Base-by-base conservation (phyloP, 2,113 vertebrate species). In the Gnathonemus longibarbis region DNA sequence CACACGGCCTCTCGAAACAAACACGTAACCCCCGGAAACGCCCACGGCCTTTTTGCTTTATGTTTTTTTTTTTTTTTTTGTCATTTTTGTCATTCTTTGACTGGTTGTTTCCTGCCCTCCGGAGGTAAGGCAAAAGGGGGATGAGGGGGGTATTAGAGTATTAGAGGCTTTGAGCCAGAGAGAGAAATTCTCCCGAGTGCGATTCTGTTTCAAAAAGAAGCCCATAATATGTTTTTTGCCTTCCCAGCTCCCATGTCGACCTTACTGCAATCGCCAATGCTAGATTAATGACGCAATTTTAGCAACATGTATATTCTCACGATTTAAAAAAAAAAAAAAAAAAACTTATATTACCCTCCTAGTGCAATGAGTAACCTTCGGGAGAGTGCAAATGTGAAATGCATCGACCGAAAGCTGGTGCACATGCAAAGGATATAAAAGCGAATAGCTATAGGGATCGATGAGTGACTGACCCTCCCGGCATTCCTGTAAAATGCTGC, bases 21-120 rank as follows among this genome's bases (percentile, higher is more conserved):
- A 88, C 88, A 66, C 45, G 35, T 39, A 88, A 88, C 58, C 45
- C 88, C 88, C 49, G 88, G 80, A 89, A 89, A 89, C 66, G 48
- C 88, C 66, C 88, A 77, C 66, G 17, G 66, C 10, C 13, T 27
- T 70, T 48, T 46, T 70, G 56, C 15, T 88, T 11, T 70, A 27
- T 87, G 13, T 1, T 31, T 50, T 53, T 87, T 87, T 31, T 31
- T 31, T 31, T 89, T 88, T 80, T 31, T 87, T 87, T 89, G 49
- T 84, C 70, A 89, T 89, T 89, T 89, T 50, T 89, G 31, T 83
- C 49, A 83, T 35, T 83, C 74, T 80, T 77, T 83, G 88, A 89
- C 88, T 89, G 88, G 74, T 56, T 83, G 74, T 56, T 77, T 87
- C 83, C 89, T 80, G 52, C 89, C 84, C 84, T 19, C 24, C 42